These are phyloP conservation scores for Lepidurus apus DNA, from an alignment of 1,140 invertebrate species.

Conservation along the genomic window DNA sequence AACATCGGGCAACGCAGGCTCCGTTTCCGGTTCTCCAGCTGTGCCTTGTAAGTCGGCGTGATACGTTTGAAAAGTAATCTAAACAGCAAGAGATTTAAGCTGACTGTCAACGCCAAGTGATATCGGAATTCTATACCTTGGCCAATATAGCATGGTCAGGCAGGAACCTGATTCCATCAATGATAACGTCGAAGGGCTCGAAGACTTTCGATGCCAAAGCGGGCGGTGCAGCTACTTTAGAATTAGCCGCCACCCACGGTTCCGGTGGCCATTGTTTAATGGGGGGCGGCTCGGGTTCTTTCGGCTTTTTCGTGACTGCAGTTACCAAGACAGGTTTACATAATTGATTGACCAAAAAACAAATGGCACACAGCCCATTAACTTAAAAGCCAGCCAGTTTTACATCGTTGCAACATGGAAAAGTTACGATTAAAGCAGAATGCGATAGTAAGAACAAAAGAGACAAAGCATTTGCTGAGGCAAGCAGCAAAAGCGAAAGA, in stretches of 20 bases:
- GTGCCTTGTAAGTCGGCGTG: not conserved
- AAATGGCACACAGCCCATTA: not conserved
- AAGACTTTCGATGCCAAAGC: not conserved
- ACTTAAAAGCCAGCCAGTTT: too few species aligned
- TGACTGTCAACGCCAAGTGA: not conserved
- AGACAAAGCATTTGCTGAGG: not conserved
- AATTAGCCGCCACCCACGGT: not conserved
- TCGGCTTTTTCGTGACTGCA: not conserved
- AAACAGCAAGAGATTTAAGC: not conserved
- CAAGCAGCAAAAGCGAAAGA: conserved; percentile 3
- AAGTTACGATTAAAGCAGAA: not conserved
- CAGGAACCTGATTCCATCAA: not conserved
- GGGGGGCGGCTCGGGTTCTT: not conserved
- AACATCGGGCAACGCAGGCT: not conserved
- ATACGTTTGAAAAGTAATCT: not conserved
- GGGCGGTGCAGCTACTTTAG: conserved; percentile 3
- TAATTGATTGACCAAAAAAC: not conserved
- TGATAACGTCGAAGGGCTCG: conserved; percentile 10
- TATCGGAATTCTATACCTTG: not conserved
- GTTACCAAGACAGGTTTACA: not conserved
- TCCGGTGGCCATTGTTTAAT: not conserved
- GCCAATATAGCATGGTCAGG: conserved; percentile 17
- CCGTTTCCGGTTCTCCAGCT: not conserved
- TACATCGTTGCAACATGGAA: not conserved
- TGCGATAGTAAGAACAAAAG: not conserved